Conservation (phyloP, 64 coral and sea anemone genomes). For the Montipora foliosa region DNA sequence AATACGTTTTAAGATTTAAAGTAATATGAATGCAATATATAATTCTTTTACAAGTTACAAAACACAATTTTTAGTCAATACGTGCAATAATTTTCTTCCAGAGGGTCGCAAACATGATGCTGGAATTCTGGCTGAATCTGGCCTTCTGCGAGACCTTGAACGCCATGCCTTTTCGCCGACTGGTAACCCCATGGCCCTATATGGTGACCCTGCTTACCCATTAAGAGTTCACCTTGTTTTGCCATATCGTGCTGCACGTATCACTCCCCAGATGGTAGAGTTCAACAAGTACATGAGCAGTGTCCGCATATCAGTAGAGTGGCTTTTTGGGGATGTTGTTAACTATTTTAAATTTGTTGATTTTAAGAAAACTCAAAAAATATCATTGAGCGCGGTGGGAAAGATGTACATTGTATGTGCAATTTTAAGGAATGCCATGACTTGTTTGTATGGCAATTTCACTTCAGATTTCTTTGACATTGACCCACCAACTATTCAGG, state of each 20-base stretch:
- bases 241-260: neutral
- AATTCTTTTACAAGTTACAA: neutral
- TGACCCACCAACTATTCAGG: slow-evolving; percentile 11
- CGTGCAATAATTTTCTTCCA: neutral
- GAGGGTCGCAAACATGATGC: slow-evolving; percentile 35
- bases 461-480: slow-evolving; percentile 22
- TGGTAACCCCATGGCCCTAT: neutral
- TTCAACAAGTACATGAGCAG: slow-evolving; percentile 4
- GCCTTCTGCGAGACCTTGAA: neutral
- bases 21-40: neutral
- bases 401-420: neutral
- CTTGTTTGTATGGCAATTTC: slow-evolving; percentile 16
- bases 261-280: slow-evolving; percentile 1
- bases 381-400: neutral
- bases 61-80: neutral
- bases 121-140: slow-evolving; percentile 12
- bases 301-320: slow-evolving; percentile 23
- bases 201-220: slow-evolving; percentile 10
- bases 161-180: neutral
- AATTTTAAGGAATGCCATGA: slow-evolving; percentile 23
- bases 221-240: neutral
- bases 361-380: slow-evolving; percentile 15
- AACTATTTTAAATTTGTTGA: neutral
- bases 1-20: neutral
- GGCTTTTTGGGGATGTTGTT: slow-evolving; percentile 26